Evolutionary conservation across 2,888 invertebrate genomes (phyloP), one percentile per base, ranked within the genome.

Genomic region (Epinotia ramella): DNA sequence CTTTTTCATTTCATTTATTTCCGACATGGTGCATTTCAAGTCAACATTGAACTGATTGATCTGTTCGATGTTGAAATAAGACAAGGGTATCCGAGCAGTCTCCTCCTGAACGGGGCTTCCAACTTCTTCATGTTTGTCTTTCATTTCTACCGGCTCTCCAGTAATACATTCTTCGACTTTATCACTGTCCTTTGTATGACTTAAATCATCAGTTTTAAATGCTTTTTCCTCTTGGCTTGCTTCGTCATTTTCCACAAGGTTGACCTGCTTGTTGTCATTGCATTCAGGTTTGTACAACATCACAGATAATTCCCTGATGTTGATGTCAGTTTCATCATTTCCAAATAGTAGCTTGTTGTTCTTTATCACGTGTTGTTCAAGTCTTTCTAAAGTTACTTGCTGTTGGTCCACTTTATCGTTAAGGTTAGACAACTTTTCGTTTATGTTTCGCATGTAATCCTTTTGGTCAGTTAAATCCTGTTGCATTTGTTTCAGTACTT

Each of bases 401-500:
- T 62, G 62, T n/a, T 33, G 16, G 62, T 33, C 62, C 16, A 62
- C 28, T n/a, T 62, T 62, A 33, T n/a, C 33, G 62, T 62, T n/a
- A 9, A 62, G 16, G 16, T 33, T 33, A 5, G 62, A 33, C 9
- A 62, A n/a, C n/a, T 62, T 62, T 33, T 62, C 62, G n/a, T 28
- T 33, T n/a, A 62, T 62, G n/a, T 62, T 28, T 62, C 62, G 16
- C 33, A 62, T 62, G n/a, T 62, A 62, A 33, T 62, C 62, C n/a
- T 33, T 62, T 33, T 62, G 62, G 24, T 28, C 28, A n/a, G 28
- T 62, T 28, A 62, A n/a, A 62, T 62, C 62, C 33, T 33, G 62
- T 62, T 62, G 62, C n/a, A 62, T n/a, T 11, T 62, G 62, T 33
- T 62, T 62, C n/a, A 62, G 11, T 33, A 62, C 62, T 62, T 62